Base-by-base conservation (phyloP, 2,797 vertebrate genomes). In the Pipistrellus pipistrellus region DNA sequence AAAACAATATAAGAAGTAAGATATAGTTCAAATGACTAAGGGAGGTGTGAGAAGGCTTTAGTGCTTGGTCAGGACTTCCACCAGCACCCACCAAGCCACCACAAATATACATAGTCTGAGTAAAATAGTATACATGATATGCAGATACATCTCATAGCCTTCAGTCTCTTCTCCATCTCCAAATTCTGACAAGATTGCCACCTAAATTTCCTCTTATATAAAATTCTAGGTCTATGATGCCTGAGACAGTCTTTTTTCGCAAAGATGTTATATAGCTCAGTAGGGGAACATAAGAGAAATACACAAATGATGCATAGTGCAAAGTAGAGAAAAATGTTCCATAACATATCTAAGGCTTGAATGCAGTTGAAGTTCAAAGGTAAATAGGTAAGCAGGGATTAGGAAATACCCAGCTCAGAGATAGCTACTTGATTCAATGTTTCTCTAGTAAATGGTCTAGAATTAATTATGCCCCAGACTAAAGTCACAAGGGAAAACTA, bases 211-310 rank as follows among this genome's bases (percentile, higher is more conserved):
- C 3, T 77, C 15, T 77, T 32, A n/a, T 11, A 62, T 48, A 69
- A 27, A 80, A 89, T 75, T 66, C 13, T 77, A 35, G 12, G n/a
- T 8, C 12, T 85, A 13, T 44, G n/a, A 53, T 18, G 64, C n/a
- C 6, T 75, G 44, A 66, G 15, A 71, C 18, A 86, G 17, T 78
- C 48, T 46, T 92, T 90, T 86, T 17, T 87, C 14, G 72, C 14
- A 91, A 94, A 83, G 25, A 44, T 93, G 32, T 83, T 94, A 71
- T 94, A 71, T 51, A 66, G 21, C 4, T 11, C 25, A 66, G 35
- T 30, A 62, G 25, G 20, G 14, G 13, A 62, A 87, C 87, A 59
- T 64, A 69, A 89, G 57, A 85, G 23, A 91, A 91, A 89, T 69
- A 51, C 4, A 18, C 10, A 69, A 89, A 88, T 53, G 4, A 84